Percentiles rank a stretch among this genome's conserved stretches.
Evolutionary conservation across 2,113 vertebrate species (phyloP).

Genomic region (Phylloscopus trochiloides): DNA sequence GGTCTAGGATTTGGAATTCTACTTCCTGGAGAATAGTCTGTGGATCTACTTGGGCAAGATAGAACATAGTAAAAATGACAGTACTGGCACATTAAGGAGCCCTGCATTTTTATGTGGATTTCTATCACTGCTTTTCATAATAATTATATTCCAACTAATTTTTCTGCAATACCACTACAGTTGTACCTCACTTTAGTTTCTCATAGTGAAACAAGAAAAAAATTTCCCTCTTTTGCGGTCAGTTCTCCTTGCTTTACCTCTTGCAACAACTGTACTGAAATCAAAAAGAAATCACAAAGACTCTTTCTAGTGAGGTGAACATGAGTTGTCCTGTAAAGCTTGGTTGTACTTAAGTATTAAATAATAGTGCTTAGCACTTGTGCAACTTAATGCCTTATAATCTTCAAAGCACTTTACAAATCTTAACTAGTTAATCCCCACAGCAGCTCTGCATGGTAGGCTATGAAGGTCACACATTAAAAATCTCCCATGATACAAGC

Average conservation of each 20-base stretch:
- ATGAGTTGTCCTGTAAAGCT: not conserved
- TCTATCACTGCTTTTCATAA: not conserved
- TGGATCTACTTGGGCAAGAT: not conserved
- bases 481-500: not conserved
- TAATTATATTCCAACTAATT: not conserved
- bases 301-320: not conserved
- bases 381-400: conserved; percentile 44
- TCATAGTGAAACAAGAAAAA: not conserved
- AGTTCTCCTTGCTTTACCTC: not conserved
- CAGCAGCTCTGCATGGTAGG: not conserved
- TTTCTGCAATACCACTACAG: not conserved
- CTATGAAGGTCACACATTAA: not conserved
- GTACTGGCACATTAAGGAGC: not conserved
- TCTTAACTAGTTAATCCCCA: conserved; percentile 43
- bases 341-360: conserved; percentile 25
- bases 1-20: not conserved
- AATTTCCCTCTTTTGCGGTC: not conserved
- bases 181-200: not conserved
- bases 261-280: not conserved
- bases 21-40: not conserved
- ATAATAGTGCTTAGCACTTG: conserved; percentile 55
- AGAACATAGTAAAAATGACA: not conserved
- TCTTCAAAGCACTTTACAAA: conserved; percentile 49
- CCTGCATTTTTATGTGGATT: not conserved
- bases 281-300: not conserved